Evolutionary conservation across 1,140 invertebrate species (phyloP).

Genomic region (Zaprionus africanus): DNA sequence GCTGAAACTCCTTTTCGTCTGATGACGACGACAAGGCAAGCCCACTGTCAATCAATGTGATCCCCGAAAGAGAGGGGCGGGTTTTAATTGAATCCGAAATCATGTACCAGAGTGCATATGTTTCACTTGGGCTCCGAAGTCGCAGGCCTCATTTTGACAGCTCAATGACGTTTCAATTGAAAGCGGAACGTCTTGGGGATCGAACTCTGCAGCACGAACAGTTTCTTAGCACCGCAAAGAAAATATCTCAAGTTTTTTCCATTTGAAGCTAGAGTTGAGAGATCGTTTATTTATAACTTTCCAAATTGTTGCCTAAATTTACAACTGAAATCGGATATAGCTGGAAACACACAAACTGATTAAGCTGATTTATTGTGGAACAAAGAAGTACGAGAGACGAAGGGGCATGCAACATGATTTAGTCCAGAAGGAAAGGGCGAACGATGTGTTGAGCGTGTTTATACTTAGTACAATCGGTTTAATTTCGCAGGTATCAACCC

Average conservation of each 20-base stretch:
- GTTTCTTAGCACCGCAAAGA: constrained; percentile 10
- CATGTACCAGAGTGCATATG: constrained; percentile 14
- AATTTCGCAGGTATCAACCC: not conserved
- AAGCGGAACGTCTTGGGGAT: constrained; percentile 23
- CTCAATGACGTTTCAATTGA: constrained; percentile 60
- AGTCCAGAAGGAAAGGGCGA: not conserved
- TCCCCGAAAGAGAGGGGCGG: constrained; percentile 29
- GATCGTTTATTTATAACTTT: not conserved
- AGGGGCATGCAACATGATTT: not conserved
- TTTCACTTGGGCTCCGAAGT: constrained; percentile 8
- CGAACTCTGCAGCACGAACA: constrained; percentile 3
- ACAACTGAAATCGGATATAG: constrained; percentile 6
- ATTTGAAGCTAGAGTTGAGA: not conserved
- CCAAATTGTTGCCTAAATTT: not conserved
- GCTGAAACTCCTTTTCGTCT: constrained; percentile 23
- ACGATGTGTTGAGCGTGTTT: not conserved
- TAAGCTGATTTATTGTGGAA: not conserved
- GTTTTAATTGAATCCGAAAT: constrained; percentile 75
- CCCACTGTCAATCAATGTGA: constrained; percentile 68
- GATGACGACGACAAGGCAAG: constrained; percentile 20
- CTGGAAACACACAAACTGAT: not conserved
- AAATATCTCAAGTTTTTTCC: constrained; percentile 10
- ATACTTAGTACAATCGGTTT: not conserved
- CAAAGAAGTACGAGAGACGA: not conserved
- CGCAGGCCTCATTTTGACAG: constrained; percentile 51